Evolutionary conservation across 37 sponge, comb jelly and placozoan species (phyloP), one percentile per base, ranked within the genome.

Genomic region (Geodia barretti): DNA sequence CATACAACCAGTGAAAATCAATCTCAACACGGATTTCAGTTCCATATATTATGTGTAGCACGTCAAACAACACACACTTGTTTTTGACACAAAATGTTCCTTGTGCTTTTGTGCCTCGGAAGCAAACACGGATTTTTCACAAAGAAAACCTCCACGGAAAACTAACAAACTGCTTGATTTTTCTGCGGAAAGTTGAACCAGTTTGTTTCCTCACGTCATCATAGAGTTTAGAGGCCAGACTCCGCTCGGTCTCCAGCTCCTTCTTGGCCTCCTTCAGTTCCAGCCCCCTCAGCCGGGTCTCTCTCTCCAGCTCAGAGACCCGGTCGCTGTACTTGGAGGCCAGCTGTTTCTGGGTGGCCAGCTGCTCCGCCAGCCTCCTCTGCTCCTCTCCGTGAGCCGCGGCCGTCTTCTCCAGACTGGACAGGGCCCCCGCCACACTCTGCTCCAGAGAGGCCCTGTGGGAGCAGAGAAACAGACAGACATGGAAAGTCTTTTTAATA

Each of bases 361-460:
- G 70, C 61, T 79, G 70, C 60, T 83, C 61, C 63, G 77, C 47
- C 2, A 62, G 37, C 35, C 71, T 30, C 42, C 65, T 28, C 40
- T 78, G 39, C 70, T 91, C 92, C 43, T 86, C 87, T 19, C 60
- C 42, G 70, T 83, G 83, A 11, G 72, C 38, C 2, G 60, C 59
- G 3, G 68, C 36, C n/a, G 73, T 54, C 68, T 64, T 64, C 60
- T 90, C 78, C 37, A 86, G 74, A 7, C 39, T 70, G 17, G 58
- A 66, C 34, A 71, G 58, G 0, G 43, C 58, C 61, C 76, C 77
- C 0, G 31, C 40, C 41, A 70, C 24, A 47, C 78, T 38, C 43
- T 81, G 76, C 39, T 90, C 91, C 25, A 41, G 19, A 4, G 35
- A 28, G 28, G 32, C 35, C 39, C 37, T 35, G 37, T 32, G 39